Evolutionary conservation across 37 sponge, comb jelly and placozoan genomes (phyloP).

Genomic region (Diacarnus erythraeanus): DNA sequence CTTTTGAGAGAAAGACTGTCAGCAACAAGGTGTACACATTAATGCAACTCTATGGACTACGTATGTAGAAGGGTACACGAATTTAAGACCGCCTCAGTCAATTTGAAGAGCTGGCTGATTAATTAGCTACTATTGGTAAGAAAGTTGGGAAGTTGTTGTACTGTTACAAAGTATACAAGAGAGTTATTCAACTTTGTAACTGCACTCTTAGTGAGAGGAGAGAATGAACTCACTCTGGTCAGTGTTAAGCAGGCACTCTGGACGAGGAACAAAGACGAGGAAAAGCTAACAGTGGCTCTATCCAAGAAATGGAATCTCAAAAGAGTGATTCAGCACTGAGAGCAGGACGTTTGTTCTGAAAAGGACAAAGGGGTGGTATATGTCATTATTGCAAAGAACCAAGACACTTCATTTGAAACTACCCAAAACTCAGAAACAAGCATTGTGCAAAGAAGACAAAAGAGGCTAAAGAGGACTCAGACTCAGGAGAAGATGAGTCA

Average conservation of each 20-base stretch:
- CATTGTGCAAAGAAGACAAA: constrained; percentile 17
- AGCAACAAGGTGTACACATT: constrained; percentile 29
- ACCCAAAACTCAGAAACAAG: neutral
- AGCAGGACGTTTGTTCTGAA: constrained; percentile 1
- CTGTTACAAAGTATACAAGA: constrained; percentile 33
- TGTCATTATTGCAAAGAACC: constrained; percentile 11
- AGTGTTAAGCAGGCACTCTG: constrained; percentile 27
- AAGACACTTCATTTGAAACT: constrained; percentile 15
- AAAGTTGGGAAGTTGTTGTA: constrained; percentile 18
- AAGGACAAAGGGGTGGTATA: neutral
- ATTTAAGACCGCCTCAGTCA: neutral
- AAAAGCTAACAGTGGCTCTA: neutral
- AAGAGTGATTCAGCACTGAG: neutral
- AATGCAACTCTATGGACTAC: constrained; percentile 38
- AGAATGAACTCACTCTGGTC: constrained; percentile 25
- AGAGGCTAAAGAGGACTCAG: constrained; percentile 7
- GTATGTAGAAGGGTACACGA: constrained; percentile 27
- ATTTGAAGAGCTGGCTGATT: constrained; percentile 12
- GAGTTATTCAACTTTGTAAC: constrained; percentile 29
- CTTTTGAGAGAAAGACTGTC: constrained; percentile 39
- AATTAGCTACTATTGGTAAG: constrained; percentile 2
- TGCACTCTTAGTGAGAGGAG: constrained; percentile 27
- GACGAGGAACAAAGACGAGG: constrained; percentile 27
- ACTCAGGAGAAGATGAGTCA: neutral
- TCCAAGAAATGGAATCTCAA: neutral